Conservation (phyloP, 2,797 vertebrate species). For the Phataginus tricuspis region DNA sequence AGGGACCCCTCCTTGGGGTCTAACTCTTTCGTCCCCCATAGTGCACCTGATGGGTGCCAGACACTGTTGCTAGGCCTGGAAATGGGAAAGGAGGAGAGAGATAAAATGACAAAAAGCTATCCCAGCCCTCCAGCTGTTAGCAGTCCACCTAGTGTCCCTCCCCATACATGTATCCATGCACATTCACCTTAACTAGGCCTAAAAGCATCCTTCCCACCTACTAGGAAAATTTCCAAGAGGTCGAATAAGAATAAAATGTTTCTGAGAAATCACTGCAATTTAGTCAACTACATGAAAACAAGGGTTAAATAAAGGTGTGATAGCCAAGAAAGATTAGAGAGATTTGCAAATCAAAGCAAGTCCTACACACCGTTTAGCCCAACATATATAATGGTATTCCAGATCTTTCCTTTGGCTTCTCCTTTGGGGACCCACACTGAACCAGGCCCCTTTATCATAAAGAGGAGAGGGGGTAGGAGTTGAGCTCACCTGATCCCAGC, state of each 20-base stretch:
- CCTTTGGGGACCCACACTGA: neutral
- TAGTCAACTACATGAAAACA: conserved; percentile 14
- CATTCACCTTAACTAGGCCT: neutral
- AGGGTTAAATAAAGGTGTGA: conserved; percentile 27
- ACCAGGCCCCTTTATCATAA: neutral
- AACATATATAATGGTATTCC: neutral
- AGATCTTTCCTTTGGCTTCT: conserved; percentile 24
- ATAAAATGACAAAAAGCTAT: conserved; percentile 8
- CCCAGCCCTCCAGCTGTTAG: neutral
- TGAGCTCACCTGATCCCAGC: neutral
- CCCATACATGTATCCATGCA: neutral
- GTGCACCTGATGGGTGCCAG: neutral
- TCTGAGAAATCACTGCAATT: conserved; percentile 38
- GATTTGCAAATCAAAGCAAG: conserved; percentile 47
- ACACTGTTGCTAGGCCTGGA: neutral
- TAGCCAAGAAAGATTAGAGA: neutral
- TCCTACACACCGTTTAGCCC: neutral
- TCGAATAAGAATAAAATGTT: neutral
- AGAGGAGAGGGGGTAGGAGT: neutral
- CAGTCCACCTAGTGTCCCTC: neutral
- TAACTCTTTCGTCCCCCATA: neutral
- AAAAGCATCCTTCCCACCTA: neutral
- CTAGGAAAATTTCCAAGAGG: neutral
- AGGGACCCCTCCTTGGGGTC: neutral
- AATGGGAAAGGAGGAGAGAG: neutral